Evolutionary conservation across 2,113 vertebrate genomes (phyloP).

Genomic region (Halcyon senegalensis): DNA sequence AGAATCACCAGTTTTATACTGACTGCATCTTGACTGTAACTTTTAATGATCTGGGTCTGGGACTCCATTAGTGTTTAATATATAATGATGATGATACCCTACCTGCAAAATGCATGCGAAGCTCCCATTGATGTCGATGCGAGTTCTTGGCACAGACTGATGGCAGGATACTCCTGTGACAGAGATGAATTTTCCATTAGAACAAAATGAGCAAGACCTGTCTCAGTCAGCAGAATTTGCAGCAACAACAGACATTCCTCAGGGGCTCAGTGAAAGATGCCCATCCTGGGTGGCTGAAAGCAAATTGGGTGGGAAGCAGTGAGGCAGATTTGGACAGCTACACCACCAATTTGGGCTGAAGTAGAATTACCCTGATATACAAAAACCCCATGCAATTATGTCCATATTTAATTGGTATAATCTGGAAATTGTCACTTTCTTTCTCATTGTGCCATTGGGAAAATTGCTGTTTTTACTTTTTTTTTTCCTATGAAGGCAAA

Average conservation of each 20-base stretch:
- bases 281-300: constrained; percentile 24
- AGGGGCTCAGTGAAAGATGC: constrained; percentile 1
- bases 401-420: not conserved
- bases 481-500: not conserved
- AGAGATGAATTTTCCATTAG: constrained; percentile 63
- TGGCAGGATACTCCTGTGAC: constrained; percentile 38
- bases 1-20: not conserved
- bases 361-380: not conserved
- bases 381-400: not conserved
- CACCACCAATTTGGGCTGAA: not conserved
- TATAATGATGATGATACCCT: constrained; percentile 40
- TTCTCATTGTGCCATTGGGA: not conserved
- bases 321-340: not conserved
- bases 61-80: constrained; percentile 54
- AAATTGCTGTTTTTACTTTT: not conserved
- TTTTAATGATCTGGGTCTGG: constrained; percentile 4
- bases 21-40: not conserved
- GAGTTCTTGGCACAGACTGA: constrained; percentile 14
- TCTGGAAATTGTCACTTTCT: not conserved
- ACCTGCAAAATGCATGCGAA: not conserved
- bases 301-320: constrained; percentile 9
- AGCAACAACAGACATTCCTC: constrained; percentile 16
- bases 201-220: constrained; percentile 55
- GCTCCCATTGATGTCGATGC: not conserved
- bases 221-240: constrained; percentile 54